A percentile compares a stretch with the other conserved stretches of the same genome.
phyloP scores from a whole-genome alignment of 2,113 vertebrate genomes.

The Dicentrarchus labrax region DNA sequence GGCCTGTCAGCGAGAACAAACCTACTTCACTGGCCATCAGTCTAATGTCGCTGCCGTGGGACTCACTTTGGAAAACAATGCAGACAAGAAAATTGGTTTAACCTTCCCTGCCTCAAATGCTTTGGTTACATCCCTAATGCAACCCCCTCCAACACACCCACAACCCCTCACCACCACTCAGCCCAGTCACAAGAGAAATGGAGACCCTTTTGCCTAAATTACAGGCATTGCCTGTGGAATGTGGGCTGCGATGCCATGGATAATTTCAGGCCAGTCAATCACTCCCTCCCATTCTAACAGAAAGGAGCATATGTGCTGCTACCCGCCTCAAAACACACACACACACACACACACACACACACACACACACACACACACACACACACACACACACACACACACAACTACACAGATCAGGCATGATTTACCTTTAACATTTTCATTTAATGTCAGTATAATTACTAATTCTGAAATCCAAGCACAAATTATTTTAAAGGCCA shows the following conservation, averaged over 20 bases:
- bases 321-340: slow-evolving; percentile 41
- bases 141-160: slow-evolving; percentile 16
- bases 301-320: slow-evolving; percentile 42
- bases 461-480: slow-evolving; percentile 32
- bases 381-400: slow-evolving; percentile 13
- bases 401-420: neutral
- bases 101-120: slow-evolving; percentile 72
- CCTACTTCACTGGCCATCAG: slow-evolving; percentile 60
- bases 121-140: slow-evolving; percentile 73
- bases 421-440: slow-evolving; percentile 51
- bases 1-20: slow-evolving; percentile 65
- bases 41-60: slow-evolving; percentile 54
- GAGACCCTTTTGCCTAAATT: slow-evolving; percentile 80
- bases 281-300: slow-evolving; percentile 46
- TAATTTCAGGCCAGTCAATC: slow-evolving; percentile 83
- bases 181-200: slow-evolving; percentile 61
- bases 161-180: neutral
- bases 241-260: slow-evolving; percentile 65
- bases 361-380: slow-evolving; percentile 19
- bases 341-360: slow-evolving; percentile 11
- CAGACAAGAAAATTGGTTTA: slow-evolving; percentile 82
- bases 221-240: slow-evolving; percentile 74
- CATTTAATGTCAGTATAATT: slow-evolving; percentile 40
- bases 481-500: slow-evolving; percentile 47
- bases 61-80: slow-evolving; percentile 75